These are phyloP conservation scores for Drosophila mimetica DNA, from an alignment of 2,888 invertebrate genomes.

Conservation along the genomic window DNA sequence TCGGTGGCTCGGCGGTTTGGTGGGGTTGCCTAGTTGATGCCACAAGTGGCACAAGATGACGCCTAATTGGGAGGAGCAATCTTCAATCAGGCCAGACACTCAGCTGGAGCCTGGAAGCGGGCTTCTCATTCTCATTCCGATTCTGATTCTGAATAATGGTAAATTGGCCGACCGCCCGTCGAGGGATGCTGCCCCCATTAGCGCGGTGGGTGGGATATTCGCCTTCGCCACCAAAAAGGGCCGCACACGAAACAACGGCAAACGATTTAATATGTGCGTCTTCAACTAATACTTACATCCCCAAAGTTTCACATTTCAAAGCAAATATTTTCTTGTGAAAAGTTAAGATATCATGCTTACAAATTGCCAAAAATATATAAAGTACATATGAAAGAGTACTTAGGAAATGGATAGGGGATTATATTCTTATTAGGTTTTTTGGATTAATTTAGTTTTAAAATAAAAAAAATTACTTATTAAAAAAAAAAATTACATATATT, in stretches of 20 bases:
- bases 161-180: constrained; percentile 36
- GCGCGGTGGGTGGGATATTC: constrained; percentile 18
- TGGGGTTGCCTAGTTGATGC: constrained; percentile 12
- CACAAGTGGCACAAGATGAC: constrained; percentile 26
- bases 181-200: constrained; percentile 27
- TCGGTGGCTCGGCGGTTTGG: not conserved
- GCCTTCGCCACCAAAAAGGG: not conserved
- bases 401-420: too few species aligned
- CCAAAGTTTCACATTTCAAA: not conserved
- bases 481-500: too few species aligned
- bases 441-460: too few species aligned
- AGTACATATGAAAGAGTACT: too few species aligned
- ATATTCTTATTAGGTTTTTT: too few species aligned
- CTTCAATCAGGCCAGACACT: constrained; percentile 33
- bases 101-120: constrained; percentile 14
- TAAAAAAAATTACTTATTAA: too few species aligned
- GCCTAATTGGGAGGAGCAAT: constrained; percentile 35
- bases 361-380: too few species aligned
- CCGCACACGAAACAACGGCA: not conserved
- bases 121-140: not conserved
- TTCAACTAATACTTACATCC: not conserved
- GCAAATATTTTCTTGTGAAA: not conserved
- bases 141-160: constrained; percentile 22
- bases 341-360: not conserved
- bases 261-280: not conserved